phyloP scores from a whole-genome alignment of 2,113 vertebrate species.

The Loxodonta africana region DNA sequence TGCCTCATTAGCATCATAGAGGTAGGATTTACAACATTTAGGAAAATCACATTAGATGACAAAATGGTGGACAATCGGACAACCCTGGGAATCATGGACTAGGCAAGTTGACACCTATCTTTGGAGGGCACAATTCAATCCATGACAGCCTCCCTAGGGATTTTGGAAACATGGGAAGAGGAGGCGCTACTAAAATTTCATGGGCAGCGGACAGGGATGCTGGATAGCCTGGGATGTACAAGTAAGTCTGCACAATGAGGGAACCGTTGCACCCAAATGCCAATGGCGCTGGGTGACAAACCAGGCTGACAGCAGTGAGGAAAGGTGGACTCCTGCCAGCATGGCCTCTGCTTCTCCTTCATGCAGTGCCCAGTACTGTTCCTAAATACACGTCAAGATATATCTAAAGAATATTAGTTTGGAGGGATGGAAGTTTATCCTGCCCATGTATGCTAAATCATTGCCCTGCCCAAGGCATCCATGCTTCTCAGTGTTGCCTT shows the following conservation, averaged over 20 bases:
- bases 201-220: background rate
- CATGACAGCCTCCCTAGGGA: background rate
- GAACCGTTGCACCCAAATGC: too few species aligned
- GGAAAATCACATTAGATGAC: too few species aligned
- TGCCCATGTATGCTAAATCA: rapidly evolving
- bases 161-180: background rate
- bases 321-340: background rate
- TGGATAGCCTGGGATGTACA: background rate
- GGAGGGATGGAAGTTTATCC: background rate
- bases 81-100: too few species aligned
- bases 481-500: background rate
- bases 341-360: background rate
- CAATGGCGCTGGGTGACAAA: too few species aligned
- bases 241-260: too few species aligned
- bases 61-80: too few species aligned
- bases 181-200: too few species aligned
- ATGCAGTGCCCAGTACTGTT: background rate
- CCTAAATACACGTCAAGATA: rapidly evolving
- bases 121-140: too few species aligned
- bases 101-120: too few species aligned
- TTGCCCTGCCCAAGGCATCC: background rate
- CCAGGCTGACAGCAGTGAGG: too few species aligned
- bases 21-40: too few species aligned
- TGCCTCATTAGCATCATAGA: too few species aligned
- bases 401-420: background rate